Percentiles rank a stretch among this genome's conserved stretches.
These are phyloP conservation scores for Mycetomoellerius zeteki DNA, from an alignment of 1,140 invertebrate genomes.

Conservation along the genomic window DNA sequence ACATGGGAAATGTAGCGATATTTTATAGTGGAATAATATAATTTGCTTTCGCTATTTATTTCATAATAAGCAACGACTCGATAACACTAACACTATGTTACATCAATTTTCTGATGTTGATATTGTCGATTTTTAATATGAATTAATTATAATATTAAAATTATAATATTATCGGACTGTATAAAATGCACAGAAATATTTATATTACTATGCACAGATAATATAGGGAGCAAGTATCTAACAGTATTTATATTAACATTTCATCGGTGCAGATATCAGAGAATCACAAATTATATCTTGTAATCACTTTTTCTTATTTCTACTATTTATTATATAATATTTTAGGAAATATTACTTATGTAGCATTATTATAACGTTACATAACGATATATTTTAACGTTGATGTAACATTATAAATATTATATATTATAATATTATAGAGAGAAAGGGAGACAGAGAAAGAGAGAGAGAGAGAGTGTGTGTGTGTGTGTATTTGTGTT, in stretches of 20 bases:
- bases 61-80: conserved; percentile 8
- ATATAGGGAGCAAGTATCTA: conserved; percentile 48
- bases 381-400: conserved; percentile 33
- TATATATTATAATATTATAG: background rate
- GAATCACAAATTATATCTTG: conserved; percentile 18
- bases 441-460: background rate
- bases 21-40: conserved; percentile 38
- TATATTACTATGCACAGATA: conserved; percentile 47
- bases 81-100: background rate
- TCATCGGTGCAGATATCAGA: background rate
- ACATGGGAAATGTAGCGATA: conserved; percentile 29
- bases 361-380: conserved; percentile 37
- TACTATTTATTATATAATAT: conserved; percentile 28
- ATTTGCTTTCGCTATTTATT: conserved; percentile 38
- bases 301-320: conserved; percentile 18
- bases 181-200: conserved; percentile 46
- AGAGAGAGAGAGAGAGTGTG: background rate
- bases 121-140: conserved; percentile 25
- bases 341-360: conserved; percentile 17
- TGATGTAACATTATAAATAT: conserved; percentile 29
- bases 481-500: background rate
- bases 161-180: conserved; percentile 24
- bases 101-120: conserved; percentile 30
- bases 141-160: conserved; percentile 16
- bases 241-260: conserved; percentile 41